Conservation (phyloP, 2,888 invertebrate genomes). For the Nomada lathburiana region DNA sequence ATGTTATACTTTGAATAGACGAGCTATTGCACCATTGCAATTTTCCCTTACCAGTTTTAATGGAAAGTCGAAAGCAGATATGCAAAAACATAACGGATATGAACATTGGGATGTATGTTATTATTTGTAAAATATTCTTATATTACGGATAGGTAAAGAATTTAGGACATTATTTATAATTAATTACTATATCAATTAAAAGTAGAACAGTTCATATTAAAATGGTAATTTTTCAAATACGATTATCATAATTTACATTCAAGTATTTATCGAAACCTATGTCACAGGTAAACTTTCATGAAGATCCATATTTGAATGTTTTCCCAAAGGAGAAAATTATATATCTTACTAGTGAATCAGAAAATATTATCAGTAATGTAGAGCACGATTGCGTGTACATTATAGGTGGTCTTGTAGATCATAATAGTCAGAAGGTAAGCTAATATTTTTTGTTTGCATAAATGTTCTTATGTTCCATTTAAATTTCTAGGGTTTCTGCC, state of each 20-base stretch:
- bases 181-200: not conserved
- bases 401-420: slow-evolving; percentile 99
- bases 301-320: slow-evolving; percentile 88
- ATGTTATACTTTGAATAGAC: slow-evolving; percentile 95
- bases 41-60: slow-evolving; percentile 93
- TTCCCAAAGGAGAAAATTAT: slow-evolving; percentile 93
- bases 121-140: not conserved
- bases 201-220: not conserved
- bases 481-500: slow-evolving; percentile 90
- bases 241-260: not conserved
- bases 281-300: slow-evolving; percentile 89
- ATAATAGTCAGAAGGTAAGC: slow-evolving; percentile 94
- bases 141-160: not conserved
- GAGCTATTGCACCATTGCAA: slow-evolving; percentile 92
- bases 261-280: slow-evolving; percentile 1
- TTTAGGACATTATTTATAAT: not conserved
- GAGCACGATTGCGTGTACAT: slow-evolving; percentile 93
- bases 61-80: slow-evolving; percentile 90
- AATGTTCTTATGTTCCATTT: slow-evolving; percentile 41
- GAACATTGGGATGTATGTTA: slow-evolving; percentile 95
- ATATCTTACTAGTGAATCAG: slow-evolving; percentile 97
- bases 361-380: slow-evolving; percentile 91
- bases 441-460: slow-evolving; percentile 1
- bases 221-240: not conserved
- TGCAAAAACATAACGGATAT: slow-evolving; percentile 94